Evolutionary conservation across 2,113 vertebrate species (phyloP).

Genomic region (Thermophis baileyi): DNA sequence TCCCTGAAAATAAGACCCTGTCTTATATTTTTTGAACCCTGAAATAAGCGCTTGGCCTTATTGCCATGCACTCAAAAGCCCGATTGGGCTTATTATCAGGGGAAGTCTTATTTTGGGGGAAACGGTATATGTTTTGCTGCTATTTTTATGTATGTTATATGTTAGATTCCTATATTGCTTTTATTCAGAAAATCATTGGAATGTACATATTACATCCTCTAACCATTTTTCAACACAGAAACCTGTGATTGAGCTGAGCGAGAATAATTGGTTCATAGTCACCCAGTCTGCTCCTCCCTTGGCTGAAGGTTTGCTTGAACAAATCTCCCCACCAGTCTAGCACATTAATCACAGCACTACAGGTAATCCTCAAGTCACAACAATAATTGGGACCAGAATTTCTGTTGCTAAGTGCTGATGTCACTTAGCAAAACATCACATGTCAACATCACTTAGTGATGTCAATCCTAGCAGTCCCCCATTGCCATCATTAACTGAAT

Average conservation of each 20-base stretch:
- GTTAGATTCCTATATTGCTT: background rate
- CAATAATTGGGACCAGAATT: background rate
- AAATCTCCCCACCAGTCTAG: background rate
- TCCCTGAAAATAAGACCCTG: too few species aligned
- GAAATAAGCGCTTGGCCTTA: too few species aligned
- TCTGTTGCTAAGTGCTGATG: background rate
- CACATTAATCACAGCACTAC: background rate
- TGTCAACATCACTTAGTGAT: background rate
- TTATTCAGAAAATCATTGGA: background rate
- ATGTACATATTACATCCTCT: background rate
- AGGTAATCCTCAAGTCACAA: background rate
- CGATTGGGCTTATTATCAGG: too few species aligned
- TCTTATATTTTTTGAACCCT: too few species aligned
- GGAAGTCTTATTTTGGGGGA: too few species aligned
- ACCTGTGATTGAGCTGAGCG: background rate
- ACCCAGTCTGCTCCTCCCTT: background rate
- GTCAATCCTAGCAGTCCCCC: background rate
- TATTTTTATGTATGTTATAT: background rate
- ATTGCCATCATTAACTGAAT: background rate
- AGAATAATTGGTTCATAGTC: background rate
- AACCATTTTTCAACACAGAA: background rate
- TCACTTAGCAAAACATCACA: background rate
- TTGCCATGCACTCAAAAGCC: too few species aligned
- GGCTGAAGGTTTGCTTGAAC: background rate
- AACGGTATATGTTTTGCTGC: background rate